Base-by-base conservation (phyloP, 2,797 vertebrate genomes). In the Scolopax bukidnonensis region DNA sequence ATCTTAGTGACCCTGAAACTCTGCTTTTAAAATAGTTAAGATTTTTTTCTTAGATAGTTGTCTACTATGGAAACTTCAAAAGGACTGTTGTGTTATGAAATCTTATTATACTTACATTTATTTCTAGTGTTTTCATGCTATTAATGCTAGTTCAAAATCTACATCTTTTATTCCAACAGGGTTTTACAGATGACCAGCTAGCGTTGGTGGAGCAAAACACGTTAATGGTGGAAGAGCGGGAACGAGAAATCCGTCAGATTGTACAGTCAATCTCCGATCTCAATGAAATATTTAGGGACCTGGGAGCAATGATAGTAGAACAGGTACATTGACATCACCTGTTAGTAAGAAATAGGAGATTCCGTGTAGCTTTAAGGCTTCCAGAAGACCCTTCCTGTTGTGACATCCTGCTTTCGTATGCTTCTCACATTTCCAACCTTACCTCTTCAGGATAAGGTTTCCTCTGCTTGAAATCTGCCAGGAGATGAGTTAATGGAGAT, bases 181-280 rank as follows among this genome's bases (percentile, higher is more conserved):
- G 99, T 20, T 99, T 99, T 97, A 99, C 99, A 40, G 99, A 99
- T 7, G 99, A 99, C 88, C 99, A 99, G 97, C 93, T 99, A 76
- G 98, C 98, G 74, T 64, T 99, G 97, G 99, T 99, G 94, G 98
- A 99, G 85, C 98, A 99, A 95, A 99, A 99, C 96, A 98, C 99
- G 0, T 95, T 99, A 74, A 95, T 99, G 98, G 99, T 99, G 84
- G 99, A 99, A 91, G 99, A 99, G 91, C 95, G 99, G 48, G 99
- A 99, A 95, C 93, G 98, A 59, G 99, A 99, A 97, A 99, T 99
- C 76, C 97, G 98, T 38, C 99, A 99, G 92, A 98, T 99, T 33
- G 98, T 99, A 28, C 99, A 99, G 96, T 99, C 99, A 67, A 99
- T 99, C 96, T 99, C 99, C 0, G 99, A 99, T 97, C 99, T 99